phyloP scores from a whole-genome alignment of 2,113 vertebrate species.

The Furnarius figulus region DNA sequence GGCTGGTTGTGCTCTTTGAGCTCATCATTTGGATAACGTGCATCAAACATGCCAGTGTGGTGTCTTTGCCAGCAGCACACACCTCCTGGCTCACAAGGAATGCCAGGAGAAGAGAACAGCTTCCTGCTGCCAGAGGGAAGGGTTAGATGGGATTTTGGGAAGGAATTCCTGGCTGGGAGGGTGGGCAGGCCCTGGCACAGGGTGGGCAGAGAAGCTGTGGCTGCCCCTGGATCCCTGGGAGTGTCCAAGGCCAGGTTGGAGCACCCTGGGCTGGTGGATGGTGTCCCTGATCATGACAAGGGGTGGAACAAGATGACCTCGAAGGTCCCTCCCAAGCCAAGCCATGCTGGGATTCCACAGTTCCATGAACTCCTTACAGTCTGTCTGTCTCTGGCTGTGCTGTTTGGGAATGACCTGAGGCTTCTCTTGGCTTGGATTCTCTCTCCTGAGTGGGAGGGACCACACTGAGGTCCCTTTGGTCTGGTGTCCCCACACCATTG shows the following conservation, averaged over 20 bases:
- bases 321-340: neutral
- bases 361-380: neutral
- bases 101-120: rapidly evolving
- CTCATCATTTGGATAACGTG: neutral
- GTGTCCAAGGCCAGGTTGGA: rapidly evolving
- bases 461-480: neutral
- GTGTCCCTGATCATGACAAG: neutral
- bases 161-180: rapidly evolving
- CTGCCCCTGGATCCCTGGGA: neutral
- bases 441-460: neutral
- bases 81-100: neutral
- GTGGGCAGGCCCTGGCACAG: neutral
- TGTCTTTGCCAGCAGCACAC: neutral
- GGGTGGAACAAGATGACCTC: rapidly evolving
- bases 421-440: neutral
- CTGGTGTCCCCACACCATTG: neutral
- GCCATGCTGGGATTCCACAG: too few species aligned
- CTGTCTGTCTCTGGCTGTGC: neutral
- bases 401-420: neutral
- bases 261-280: rapidly evolving
- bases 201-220: neutral
- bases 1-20: neutral
- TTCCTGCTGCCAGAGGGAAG: neutral
- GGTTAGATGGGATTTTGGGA: rapidly evolving
- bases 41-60: neutral